phyloP scores from a whole-genome alignment of 2,113 vertebrate genomes.

The Alces alces region DNA sequence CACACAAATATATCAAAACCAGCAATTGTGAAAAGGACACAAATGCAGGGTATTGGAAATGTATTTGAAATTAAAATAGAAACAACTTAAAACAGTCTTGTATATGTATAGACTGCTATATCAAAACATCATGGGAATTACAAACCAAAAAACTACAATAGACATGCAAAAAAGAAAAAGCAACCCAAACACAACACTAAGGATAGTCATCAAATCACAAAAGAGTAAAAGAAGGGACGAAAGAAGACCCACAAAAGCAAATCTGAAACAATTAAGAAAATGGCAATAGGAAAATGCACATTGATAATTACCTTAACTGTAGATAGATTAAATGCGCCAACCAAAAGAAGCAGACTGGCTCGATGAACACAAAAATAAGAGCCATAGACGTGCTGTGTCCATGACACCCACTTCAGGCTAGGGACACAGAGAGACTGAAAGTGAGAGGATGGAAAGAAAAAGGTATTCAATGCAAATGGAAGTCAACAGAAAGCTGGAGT shows the following conservation, averaged over 20 bases:
- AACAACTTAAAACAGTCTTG: background rate
- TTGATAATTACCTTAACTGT: background rate
- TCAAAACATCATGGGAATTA: background rate
- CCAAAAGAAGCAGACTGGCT: background rate
- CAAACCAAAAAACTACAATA: background rate
- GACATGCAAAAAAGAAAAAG: background rate
- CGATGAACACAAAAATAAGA: background rate
- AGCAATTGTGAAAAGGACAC: background rate
- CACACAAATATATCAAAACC: background rate
- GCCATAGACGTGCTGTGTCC: background rate
- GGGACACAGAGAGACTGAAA: background rate
- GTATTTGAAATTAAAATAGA: background rate
- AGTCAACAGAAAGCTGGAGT: background rate
- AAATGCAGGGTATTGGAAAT: background rate
- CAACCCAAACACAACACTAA: background rate
- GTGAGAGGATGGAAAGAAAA: rapidly evolving
- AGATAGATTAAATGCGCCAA: background rate
- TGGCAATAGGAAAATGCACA: background rate
- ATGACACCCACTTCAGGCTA: background rate
- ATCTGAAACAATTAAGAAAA: background rate
- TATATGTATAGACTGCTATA: background rate
- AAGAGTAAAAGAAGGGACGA: background rate
- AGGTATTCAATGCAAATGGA: background rate
- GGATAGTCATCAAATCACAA: background rate
- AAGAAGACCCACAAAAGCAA: background rate